Conservation (phyloP, 2,888 invertebrate species). For the Liopterus haemorrhoidalis region DNA sequence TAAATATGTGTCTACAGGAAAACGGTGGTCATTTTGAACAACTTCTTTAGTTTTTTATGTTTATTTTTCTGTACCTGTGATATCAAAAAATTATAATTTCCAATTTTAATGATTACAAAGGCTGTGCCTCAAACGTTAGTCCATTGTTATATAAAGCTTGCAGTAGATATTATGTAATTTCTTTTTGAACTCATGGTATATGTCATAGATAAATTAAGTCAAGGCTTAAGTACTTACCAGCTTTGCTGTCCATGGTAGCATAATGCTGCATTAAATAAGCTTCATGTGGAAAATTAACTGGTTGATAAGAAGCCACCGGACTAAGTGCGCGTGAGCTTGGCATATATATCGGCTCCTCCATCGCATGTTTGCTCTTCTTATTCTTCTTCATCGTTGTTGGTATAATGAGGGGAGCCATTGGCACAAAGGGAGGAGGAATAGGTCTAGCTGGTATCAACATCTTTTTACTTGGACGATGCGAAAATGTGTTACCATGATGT, state of each 20-base stretch:
- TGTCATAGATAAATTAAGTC: no score
- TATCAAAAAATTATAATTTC: no score
- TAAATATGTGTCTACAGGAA: no score
- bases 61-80: no score
- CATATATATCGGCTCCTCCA: slow-evolving; percentile 58
- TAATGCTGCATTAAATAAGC: slow-evolving; percentile 55
- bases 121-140: no score
- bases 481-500: slow-evolving; percentile 48
- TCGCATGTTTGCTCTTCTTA: slow-evolving; percentile 48
- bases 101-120: no score
- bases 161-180: no score
- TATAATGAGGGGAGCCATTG: slow-evolving; percentile 46
- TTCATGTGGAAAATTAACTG: slow-evolving; percentile 53
- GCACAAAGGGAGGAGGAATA: slow-evolving; percentile 43
- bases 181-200: no score
- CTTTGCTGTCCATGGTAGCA: slow-evolving; percentile 49
- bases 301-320: slow-evolving; percentile 54
- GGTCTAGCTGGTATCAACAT: slow-evolving; percentile 55
- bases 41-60: no score
- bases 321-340: slow-evolving; percentile 52
- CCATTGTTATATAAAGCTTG: no score
- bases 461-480: slow-evolving; percentile 52
- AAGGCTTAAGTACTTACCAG: slow-evolving; percentile 30
- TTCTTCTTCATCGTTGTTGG: slow-evolving; percentile 53
- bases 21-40: no score